phyloP scores from a whole-genome alignment of 1,140 invertebrate genomes.

The Eumeta japonica region DNA sequence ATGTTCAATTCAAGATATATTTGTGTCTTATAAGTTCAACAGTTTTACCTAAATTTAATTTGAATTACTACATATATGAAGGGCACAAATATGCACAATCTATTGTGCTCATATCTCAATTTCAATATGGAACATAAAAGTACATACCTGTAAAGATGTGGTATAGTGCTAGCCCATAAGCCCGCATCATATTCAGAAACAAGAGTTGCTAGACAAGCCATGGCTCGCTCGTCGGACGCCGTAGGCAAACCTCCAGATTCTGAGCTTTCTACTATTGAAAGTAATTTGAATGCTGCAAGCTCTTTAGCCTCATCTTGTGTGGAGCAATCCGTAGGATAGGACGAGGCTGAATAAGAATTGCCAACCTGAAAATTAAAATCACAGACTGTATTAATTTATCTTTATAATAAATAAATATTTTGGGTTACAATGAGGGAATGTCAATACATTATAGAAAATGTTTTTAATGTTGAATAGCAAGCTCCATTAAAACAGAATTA shows the following conservation, averaged over 20 bases:
- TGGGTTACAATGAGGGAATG: too few relatives aligned
- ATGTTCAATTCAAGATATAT: too few relatives aligned
- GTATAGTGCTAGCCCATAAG: conserved; percentile 43
- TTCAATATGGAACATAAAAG: too few relatives aligned
- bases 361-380: conserved; percentile 40
- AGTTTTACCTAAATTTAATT: too few relatives aligned
- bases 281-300: conserved; percentile 55
- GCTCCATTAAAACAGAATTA: too few relatives aligned
- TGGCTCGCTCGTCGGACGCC: conserved; percentile 20
- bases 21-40: too few relatives aligned
- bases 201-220: conserved; percentile 49
- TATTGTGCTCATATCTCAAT: too few relatives aligned
- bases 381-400: neutral
- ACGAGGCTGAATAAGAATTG: conserved; percentile 42
- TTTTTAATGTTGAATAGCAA: too few relatives aligned
- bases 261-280: conserved; percentile 40
- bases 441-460: neutral
- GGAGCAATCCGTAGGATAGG: conserved; percentile 61
- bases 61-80: too few relatives aligned
- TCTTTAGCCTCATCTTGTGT: conserved; percentile 54
- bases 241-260: conserved; percentile 25
- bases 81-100: too few relatives aligned
- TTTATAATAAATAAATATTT: too few relatives aligned
- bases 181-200: conserved; percentile 56
- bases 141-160: conserved; percentile 46